phyloP scores from a whole-genome alignment of 1,140 invertebrate genomes.

The Druon quercuslanigerum region DNA sequence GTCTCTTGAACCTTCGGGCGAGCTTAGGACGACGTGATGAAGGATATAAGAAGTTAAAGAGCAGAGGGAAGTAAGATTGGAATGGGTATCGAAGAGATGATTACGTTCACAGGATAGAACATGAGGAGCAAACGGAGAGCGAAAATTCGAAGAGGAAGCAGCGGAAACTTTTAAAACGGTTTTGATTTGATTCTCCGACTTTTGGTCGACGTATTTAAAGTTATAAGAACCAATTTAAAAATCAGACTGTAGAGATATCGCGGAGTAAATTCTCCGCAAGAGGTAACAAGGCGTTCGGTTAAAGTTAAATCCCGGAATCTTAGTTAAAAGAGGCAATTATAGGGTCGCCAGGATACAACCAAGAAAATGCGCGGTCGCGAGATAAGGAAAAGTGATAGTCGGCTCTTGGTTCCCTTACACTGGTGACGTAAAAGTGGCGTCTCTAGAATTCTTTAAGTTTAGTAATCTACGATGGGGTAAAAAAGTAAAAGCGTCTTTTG shows the following conservation, averaged over 20 bases:
- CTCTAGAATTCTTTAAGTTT: too few relatives aligned
- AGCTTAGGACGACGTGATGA: constrained; percentile 37
- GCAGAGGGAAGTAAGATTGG: constrained; percentile 23
- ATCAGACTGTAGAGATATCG: constrained; percentile 43
- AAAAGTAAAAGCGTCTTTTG: too few relatives aligned
- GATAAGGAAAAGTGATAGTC: constrained; percentile 67
- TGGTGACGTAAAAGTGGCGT: not conserved
- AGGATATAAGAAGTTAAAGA: constrained; percentile 35
- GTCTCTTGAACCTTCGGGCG: constrained; percentile 44
- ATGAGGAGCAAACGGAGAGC: constrained; percentile 41
- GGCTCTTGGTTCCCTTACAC: constrained; percentile 31
- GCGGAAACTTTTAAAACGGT: constrained; percentile 59
- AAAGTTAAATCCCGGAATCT: constrained; percentile 68
- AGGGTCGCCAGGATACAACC: constrained; percentile 56
- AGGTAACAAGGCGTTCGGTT: constrained; percentile 12
- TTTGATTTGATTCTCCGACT: constrained; percentile 61
- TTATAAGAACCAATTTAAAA: constrained; percentile 74
- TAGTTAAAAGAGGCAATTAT: constrained; percentile 73
- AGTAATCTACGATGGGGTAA: too few relatives aligned
- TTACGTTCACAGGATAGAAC: constrained; percentile 24
- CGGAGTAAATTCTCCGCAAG: constrained; percentile 19
- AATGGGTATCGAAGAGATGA: constrained; percentile 27
- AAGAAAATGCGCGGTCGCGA: constrained; percentile 58
- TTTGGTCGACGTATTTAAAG: constrained; percentile 61
- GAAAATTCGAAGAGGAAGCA: constrained; percentile 37